Percentiles rank a stretch among this genome's conserved stretches.
phyloP scores from a whole-genome alignment of 2,888 invertebrate species.

The Andrena fulva region DNA sequence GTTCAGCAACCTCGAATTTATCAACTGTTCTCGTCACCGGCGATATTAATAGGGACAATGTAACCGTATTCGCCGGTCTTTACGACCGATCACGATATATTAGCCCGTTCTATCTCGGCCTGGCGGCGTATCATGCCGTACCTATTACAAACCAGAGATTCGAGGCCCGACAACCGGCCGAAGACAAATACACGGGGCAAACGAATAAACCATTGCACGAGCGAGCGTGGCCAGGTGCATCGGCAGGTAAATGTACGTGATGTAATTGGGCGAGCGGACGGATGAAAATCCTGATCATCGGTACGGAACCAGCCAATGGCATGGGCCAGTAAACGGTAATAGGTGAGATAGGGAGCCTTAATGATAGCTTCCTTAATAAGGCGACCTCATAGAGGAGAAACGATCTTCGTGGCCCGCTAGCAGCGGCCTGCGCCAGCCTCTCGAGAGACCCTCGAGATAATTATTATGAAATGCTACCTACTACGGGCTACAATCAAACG shows the following conservation, averaged over 20 bases:
- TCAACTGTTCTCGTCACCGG: slow-evolving; percentile 9
- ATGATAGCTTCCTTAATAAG: slow-evolving; percentile 82
- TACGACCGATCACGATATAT: slow-evolving; percentile 16
- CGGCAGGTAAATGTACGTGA: slow-evolving; percentile 69
- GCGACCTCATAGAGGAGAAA: slow-evolving; percentile 74
- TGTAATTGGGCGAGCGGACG: slow-evolving; percentile 76
- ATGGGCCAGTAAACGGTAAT: slow-evolving; percentile 74
- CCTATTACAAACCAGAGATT: slow-evolving; percentile 40
- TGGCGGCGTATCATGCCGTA: slow-evolving; percentile 15
- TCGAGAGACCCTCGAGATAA: slow-evolving; percentile 67
- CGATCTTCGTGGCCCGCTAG: slow-evolving; percentile 67
- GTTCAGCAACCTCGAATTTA: slow-evolving; percentile 19
- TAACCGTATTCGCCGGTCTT: slow-evolving; percentile 8
- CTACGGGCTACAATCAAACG: slow-evolving; percentile 71
- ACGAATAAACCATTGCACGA: slow-evolving; percentile 39
- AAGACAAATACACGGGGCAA: slow-evolving; percentile 48
- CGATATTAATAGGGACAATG: neutral
- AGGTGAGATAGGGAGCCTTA: slow-evolving; percentile 80
- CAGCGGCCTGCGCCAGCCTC: slow-evolving; percentile 27
- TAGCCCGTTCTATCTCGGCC: neutral
- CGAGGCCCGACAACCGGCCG: slow-evolving; percentile 27
- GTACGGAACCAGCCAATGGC: slow-evolving; percentile 76
- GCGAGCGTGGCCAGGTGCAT: slow-evolving; percentile 52
- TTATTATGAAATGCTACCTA: slow-evolving; percentile 78
- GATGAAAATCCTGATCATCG: slow-evolving; percentile 82